A percentile compares a stretch with the other conserved stretches of the same genome.
phyloP scores from a whole-genome alignment of 2,113 vertebrate species.

The pig (Sus scrofa) region DNA sequence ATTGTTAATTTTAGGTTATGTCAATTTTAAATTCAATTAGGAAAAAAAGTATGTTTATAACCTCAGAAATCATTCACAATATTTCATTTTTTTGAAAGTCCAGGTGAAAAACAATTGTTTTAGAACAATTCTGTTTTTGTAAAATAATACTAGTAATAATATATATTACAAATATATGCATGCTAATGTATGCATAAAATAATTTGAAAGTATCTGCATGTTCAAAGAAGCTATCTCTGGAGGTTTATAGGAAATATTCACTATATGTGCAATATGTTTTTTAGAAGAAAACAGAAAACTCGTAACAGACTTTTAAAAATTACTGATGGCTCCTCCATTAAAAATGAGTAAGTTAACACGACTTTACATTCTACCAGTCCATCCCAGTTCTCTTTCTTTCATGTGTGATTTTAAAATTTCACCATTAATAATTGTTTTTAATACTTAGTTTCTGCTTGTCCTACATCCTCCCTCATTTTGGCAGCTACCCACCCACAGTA shows the following conservation, averaged over 20 bases:
- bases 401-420: neutral
- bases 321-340: neutral
- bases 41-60: neutral
- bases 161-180: neutral
- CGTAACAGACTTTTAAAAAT: slow-evolving; percentile 43
- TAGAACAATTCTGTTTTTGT: neutral
- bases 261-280: neutral
- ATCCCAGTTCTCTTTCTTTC: neutral
- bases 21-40: neutral
- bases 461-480: neutral
- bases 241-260: neutral
- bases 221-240: neutral
- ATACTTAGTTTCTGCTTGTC: neutral
- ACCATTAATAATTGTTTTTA: neutral
- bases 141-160: slow-evolving; percentile 24
- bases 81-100: slow-evolving; percentile 21
- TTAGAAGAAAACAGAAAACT: slow-evolving; percentile 24
- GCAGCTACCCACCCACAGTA: neutral
- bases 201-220: neutral
- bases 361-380: neutral
- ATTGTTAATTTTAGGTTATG: neutral
- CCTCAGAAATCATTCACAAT: neutral
- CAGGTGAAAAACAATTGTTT: neutral
- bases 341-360: neutral
- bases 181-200: neutral